Evolutionary conservation across 2,888 invertebrate genomes (phyloP).

Genomic region (Ophion obscuratus): DNA sequence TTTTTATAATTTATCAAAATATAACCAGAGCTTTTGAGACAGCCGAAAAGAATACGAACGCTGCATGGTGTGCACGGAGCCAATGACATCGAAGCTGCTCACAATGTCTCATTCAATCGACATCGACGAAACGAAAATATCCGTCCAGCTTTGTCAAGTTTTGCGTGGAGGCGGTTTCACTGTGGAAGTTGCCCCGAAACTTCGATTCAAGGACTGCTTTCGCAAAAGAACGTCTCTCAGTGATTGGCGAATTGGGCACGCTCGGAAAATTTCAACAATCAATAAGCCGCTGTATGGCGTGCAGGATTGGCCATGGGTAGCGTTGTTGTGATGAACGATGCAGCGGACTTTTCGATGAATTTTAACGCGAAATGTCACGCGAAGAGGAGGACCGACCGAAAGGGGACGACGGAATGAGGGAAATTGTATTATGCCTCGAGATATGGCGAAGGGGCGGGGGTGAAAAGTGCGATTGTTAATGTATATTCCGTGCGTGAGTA

Average conservation of each 20-base stretch:
- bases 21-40: no score
- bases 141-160: no score
- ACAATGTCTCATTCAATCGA: no score
- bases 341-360: constrained; percentile 60
- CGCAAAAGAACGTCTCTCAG: no score
- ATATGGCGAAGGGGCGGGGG: constrained; percentile 42
- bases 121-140: no score
- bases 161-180: no score
- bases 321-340: constrained; percentile 20
- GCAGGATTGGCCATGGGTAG: constrained; percentile 15
- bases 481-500: constrained; percentile 8
- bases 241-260: background rate
- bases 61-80: no score
- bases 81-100: no score
- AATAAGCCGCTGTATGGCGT: background rate
- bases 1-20: no score
- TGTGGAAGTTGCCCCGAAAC: no score
- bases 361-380: constrained; percentile 56
- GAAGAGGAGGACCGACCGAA: constrained; percentile 38
- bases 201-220: no score
- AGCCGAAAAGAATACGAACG: no score
- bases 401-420: background rate
- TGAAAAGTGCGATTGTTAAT: constrained; percentile 45
- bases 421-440: constrained; percentile 44
- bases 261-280: constrained; percentile 10